Conservation (phyloP, 2,888 invertebrate species). For the Timandra comae region DNA sequence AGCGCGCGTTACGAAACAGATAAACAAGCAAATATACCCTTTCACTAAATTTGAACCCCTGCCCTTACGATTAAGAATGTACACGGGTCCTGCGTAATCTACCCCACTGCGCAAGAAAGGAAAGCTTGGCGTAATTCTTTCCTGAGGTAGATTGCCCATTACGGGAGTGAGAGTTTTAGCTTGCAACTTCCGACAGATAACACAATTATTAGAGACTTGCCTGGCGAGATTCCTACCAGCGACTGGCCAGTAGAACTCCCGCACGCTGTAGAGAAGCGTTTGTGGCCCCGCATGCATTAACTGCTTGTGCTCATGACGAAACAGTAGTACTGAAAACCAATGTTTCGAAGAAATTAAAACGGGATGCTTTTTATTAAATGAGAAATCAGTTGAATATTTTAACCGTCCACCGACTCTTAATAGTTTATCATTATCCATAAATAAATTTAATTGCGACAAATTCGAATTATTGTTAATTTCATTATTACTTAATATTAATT, state of each 20-base stretch:
- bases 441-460: no score
- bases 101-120: constrained; percentile 1
- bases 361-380: constrained; percentile 16
- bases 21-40: constrained; percentile 20
- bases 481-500: no score
- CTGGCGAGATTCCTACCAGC: constrained; percentile 6
- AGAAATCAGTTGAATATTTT: no score
- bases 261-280: constrained; percentile 4
- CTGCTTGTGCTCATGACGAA: constrained; percentile 4
- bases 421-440: constrained; percentile 7
- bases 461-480: no score
- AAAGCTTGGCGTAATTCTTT: background rate
- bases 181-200: constrained; percentile 11
- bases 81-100: constrained; percentile 8
- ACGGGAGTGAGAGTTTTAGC: constrained; percentile 9
- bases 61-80: constrained; percentile 14
- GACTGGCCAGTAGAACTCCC: constrained; percentile 4
- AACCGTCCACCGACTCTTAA: constrained; percentile 19
- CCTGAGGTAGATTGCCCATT: constrained; percentile 6
- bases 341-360: constrained; percentile 6
- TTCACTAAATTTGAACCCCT: constrained; percentile 18
- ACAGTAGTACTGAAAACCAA: constrained; percentile 2
- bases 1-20: constrained; percentile 15
- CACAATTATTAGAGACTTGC: constrained; percentile 11
- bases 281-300: constrained; percentile 9